Percentiles rank a stretch among this genome's conserved stretches.
These are phyloP conservation scores for Tigriopus japonicus DNA, from an alignment of 1,140 invertebrate genomes.

Conservation along the genomic window DNA sequence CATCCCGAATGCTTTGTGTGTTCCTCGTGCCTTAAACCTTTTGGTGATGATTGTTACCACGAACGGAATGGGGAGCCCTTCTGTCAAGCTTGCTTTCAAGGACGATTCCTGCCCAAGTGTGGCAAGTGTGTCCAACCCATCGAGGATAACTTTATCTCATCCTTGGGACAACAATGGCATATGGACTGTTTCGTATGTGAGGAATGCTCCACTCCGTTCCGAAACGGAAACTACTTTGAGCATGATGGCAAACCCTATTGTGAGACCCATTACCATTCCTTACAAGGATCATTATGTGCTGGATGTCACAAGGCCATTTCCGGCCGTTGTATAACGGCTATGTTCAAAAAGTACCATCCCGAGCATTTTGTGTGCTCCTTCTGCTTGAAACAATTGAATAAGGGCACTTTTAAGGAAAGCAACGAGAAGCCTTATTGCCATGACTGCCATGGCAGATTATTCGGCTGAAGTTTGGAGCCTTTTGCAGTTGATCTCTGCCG, in stretches of 20 bases:
- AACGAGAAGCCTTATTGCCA: conserved; percentile 98
- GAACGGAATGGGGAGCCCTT: conserved; percentile 84
- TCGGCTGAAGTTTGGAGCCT: conserved; percentile 37
- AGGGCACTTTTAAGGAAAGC: conserved; percentile 94
- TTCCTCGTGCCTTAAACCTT: conserved; percentile 87
- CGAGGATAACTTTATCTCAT: conserved; percentile 97
- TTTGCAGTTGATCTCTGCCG: no score
- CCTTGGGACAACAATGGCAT: conserved; percentile 95
- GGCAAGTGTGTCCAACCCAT: conserved; percentile 90
- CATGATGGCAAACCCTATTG: conserved; percentile 92
- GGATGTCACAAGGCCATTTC: conserved; percentile 70
- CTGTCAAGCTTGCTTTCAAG: conserved; percentile 73
- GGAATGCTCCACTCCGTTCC: conserved; percentile 80
- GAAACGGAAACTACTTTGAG: conserved; percentile 82
- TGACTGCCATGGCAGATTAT: conserved; percentile 88
- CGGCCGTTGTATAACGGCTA: conserved; percentile 92
- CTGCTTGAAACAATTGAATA: conserved; percentile 89
- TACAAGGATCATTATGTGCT: conserved; percentile 84
- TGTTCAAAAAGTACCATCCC: conserved; percentile 97
- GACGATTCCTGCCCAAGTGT: conserved; percentile 97
- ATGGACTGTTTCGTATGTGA: conserved; percentile 98
- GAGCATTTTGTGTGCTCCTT: conserved; percentile 98
- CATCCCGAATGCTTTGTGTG: conserved; percentile 99
- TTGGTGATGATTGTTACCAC: conserved; percentile 90
- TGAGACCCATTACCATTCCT: conserved; percentile 93